Evolutionary conservation across 2,113 vertebrate species (phyloP), one percentile per base, ranked within the genome.

Genomic region (Nesoenas mayeri): DNA sequence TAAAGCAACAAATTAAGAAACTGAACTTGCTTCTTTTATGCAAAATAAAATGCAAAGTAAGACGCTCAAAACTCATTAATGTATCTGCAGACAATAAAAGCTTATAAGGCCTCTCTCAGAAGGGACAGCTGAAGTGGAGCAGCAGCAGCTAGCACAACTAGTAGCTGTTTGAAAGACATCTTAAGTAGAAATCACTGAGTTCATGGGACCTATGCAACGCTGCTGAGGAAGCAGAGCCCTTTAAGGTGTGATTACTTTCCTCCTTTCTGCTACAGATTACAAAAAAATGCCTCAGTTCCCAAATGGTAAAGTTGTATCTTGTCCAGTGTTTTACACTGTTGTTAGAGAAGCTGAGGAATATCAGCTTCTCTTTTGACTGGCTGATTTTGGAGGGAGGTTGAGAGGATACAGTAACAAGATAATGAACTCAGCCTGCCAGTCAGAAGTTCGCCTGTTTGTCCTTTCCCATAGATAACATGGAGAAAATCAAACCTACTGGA

Each of bases 151-250:
- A 15, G 7, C 44, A 6, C 56, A 51, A 11, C 11, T 4, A 29
- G 18, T 7, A 26, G 34, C 36, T 74, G 28, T 48, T 22, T 16
- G 29, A 16, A 73, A 53, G 29, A 2, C 6, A 9, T 47, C 17
- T 38, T 11, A 14, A 61, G 47, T 73, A 62, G 64, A 47, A 87
- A 54, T 34, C 2, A 21, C 44, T 1, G 3, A 66, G n/a, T 31
- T 66, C 16, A 0, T 2, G 31, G 66, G 10, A 26, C 22, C n/a
- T 9, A 0, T 1, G 42, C 25, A 21, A 32, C 9, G 0, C 28
- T n/a, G 72, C 84, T 32, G 0, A 64, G 79, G 54, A 40, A 48
- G 44, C 26, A 6, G 31, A 60, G 81, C 25, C 1, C 1, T 2
- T 7, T 7, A 4, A 11, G 22, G 8, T 21, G 25, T 3, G 19